These are phyloP conservation scores for Lacerta agilis DNA, from an alignment of 2,797 vertebrate species.

Conservation along the genomic window DNA sequence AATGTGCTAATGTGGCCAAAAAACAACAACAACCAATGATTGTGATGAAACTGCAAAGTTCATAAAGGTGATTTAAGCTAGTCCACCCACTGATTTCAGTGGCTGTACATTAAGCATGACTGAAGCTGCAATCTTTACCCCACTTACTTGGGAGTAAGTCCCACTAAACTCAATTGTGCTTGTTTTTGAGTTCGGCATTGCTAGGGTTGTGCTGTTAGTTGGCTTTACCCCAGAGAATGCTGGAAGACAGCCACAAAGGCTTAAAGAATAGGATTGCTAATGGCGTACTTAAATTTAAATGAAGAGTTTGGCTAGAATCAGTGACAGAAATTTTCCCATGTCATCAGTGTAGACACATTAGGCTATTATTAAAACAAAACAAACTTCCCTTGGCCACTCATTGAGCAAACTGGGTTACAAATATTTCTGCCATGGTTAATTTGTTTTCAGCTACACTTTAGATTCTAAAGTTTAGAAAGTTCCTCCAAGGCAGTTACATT, in stretches of 20 bases:
- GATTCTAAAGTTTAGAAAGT: conserved; percentile 38
- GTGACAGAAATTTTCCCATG: conserved; percentile 56
- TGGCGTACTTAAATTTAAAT: conserved; percentile 51
- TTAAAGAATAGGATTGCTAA: conserved; percentile 54
- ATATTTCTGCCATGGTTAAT: conserved; percentile 62
- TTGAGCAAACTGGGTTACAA: conserved; percentile 56
- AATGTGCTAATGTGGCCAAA: background rate
- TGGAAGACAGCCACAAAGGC: conserved; percentile 23
- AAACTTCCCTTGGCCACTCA: conserved; percentile 51
- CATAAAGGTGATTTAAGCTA: background rate
- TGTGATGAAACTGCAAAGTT: background rate
- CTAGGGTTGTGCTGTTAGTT: too few species aligned
- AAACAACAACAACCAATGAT: too few species aligned
- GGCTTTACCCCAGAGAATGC: background rate
- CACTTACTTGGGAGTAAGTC: too few species aligned
- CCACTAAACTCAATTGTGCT: too few species aligned
- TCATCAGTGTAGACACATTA: conserved; percentile 57
- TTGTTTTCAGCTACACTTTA: conserved; percentile 59
- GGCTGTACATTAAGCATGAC: too few species aligned
- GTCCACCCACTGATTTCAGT: too few species aligned
- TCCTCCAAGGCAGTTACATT: conserved; percentile 54
- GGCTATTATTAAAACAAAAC: background rate
- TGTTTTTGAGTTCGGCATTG: too few species aligned
- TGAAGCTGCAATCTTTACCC: too few species aligned
- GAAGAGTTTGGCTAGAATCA: conserved; percentile 57